Evolutionary conservation across 2,888 invertebrate genomes (phyloP).

Genomic region (Synanthedon andrenaeformis): DNA sequence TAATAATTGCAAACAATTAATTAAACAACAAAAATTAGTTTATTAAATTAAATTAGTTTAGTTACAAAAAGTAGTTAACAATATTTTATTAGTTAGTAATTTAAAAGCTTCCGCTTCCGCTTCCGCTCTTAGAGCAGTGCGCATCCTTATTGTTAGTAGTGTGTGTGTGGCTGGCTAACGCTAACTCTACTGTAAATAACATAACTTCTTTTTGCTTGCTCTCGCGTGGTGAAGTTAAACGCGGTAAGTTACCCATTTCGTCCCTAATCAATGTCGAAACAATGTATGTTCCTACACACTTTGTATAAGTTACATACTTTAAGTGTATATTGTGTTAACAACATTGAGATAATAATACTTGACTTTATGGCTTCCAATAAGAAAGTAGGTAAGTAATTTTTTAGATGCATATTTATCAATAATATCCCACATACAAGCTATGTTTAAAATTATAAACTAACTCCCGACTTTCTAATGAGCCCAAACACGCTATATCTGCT

Average conservation of each 20-base stretch:
- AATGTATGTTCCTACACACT: background rate
- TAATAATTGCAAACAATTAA: no score
- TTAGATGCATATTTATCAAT: no score
- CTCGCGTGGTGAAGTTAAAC: slow-evolving; percentile 56
- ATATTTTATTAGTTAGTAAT: no score
- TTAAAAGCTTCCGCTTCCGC: slow-evolving; percentile 7
- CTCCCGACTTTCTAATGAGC: no score
- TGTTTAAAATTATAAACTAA: no score
- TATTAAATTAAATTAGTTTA: no score
- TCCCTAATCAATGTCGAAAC: background rate
- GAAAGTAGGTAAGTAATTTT: no score
- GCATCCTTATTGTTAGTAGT: background rate
- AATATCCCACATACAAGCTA: no score
- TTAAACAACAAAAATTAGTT: no score
- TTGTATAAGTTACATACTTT: background rate
- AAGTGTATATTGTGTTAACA: background rate
- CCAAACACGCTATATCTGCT: no score
- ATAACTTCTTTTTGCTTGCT: slow-evolving; percentile 60
- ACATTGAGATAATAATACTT: background rate
- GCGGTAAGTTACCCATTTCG: slow-evolving; percentile 44
- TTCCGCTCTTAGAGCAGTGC: background rate
- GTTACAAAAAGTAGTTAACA: no score
- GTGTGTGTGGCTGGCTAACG: slow-evolving; percentile 30
- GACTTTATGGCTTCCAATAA: no score
- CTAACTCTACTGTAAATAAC: slow-evolving; percentile 58